Evolutionary conservation across 2,888 invertebrate genomes (phyloP), one percentile per base, ranked within the genome.

Genomic region (Orchesellides sinensis): DNA sequence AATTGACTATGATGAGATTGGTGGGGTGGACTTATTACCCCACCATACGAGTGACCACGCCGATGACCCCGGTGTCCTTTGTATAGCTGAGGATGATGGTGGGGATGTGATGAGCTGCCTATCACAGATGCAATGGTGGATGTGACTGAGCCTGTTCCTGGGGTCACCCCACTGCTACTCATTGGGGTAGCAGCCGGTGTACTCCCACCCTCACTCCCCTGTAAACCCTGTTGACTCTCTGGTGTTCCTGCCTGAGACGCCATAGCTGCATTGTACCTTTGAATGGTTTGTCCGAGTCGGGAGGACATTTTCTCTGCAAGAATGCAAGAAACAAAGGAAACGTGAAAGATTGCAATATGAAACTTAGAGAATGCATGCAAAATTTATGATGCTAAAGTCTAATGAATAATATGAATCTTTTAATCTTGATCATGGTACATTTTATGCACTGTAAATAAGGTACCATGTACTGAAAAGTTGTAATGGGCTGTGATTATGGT

Each of bases 11-110:
- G 88, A 73, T 87, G 87, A 27, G 87, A 84, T 21, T 86, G 72
- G 17, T 85, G 69, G 8, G 84, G 84, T 47, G 84, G 85, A 68
- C 84, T 87, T 6, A 87, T 84, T 0, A 82, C 82, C 10, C 88
- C 88, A 8, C 88, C 88, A 61, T 88, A 88, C 0, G 87, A 88
- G 59, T 88, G 88, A 40, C 88, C 88, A 61, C 86, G 47, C 25
- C 74, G 68, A 79, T 86, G 86, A 66, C 86, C 86, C 45, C 86
- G 52, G 63, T 86, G 86, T n/a, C 86, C 85, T 73, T 86, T 84
- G 66, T 86, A 83, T n/a, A 70, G 75, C 27, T 83, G 70, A 47
- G 61, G 69, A 65, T 75, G 82, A 49, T n/a, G n/a, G n/a, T n/a
- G 61, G 10, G 79, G 79, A 45, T 73, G 73, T 45, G 66, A 27